Percentiles rank a stretch among this genome's conserved stretches.
Evolutionary conservation across 2,113 vertebrate genomes (phyloP).

Genomic region (Pycnonotus jocosus): DNA sequence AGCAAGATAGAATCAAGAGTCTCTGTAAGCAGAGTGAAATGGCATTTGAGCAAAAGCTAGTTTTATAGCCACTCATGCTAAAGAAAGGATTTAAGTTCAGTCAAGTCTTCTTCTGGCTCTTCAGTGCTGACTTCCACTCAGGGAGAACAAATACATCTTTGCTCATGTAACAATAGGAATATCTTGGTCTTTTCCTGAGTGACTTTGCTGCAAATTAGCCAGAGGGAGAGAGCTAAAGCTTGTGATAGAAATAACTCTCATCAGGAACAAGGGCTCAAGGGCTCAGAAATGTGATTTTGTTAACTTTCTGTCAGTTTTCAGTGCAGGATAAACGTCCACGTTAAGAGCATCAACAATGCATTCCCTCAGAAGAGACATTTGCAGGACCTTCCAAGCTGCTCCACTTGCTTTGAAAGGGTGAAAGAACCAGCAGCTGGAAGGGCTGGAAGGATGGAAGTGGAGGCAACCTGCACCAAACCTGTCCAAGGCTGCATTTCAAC

Average conservation of each 20-base stretch:
- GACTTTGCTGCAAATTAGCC: not conserved
- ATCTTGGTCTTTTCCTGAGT: not conserved
- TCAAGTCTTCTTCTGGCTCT: not conserved
- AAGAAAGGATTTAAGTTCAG: not conserved
- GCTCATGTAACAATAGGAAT: not conserved
- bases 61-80: not conserved
- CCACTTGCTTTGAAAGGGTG: not conserved
- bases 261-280: not conserved
- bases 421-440: not conserved
- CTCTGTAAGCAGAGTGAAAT: not conserved
- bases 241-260: not conserved
- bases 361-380: not conserved
- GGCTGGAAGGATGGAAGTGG: not conserved
- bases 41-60: not conserved
- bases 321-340: not conserved
- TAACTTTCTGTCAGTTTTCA: not conserved
- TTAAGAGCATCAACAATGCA: not conserved
- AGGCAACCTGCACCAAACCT: not conserved
- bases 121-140: not conserved
- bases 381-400: not conserved
- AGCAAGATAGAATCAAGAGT: not conserved
- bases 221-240: not conserved
- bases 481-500: constrained; percentile 7
- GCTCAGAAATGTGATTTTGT: constrained; percentile 2
- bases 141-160: not conserved